Base-by-base conservation (phyloP, 2,888 invertebrate genomes). In the Himalopsyche tibetana region DNA sequence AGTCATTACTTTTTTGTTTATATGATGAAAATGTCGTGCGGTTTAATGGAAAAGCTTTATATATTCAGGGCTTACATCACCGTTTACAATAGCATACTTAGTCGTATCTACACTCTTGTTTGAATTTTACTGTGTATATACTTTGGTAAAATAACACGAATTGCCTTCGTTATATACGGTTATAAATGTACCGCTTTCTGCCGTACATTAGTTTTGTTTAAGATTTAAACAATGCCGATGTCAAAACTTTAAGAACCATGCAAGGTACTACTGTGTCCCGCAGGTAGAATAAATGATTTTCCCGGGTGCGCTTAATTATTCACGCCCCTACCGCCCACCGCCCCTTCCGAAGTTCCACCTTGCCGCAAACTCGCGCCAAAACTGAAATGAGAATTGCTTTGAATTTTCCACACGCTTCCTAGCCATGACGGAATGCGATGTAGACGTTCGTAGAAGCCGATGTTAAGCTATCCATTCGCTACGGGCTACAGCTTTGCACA, bases 271-370 rank as follows among this genome's bases (percentile, higher is more conserved):
- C 63, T 63, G 63, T 63, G 63, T 63, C 63, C 63, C 63, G 6
- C 63, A 63, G 63, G 63, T 63, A 63, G 63, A 63, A 63, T 63
- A 63, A 63, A 63, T 63, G 63, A 63, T 63, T 63, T 63, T 63
- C 63, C 63, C 63, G 19, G 63, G 63, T 63, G 63, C 28, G 63
- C 63, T 63, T 63, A 63, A 63, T 63, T 63, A 63, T 63, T 63
- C 63, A 63, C 56, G 56, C 19, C 19, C 63, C 63, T 15, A 5
- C 51, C 51, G 15, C 63, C 63, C 9, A 2, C 28, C 63, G 19
- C 63, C 63, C n/a, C 19, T 63, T 63, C 63, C 63, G 28, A 63
- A 63, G 63, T 63, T 63, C 63, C 63, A 63, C 63, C 63, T n/a
- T 15, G 63, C 63, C 63, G 63, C n/a, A 63, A 63, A 63, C 63